Evolutionary conservation across 2,113 vertebrate genomes (phyloP).

Genomic region (Megaleporinus macrocephalus): DNA sequence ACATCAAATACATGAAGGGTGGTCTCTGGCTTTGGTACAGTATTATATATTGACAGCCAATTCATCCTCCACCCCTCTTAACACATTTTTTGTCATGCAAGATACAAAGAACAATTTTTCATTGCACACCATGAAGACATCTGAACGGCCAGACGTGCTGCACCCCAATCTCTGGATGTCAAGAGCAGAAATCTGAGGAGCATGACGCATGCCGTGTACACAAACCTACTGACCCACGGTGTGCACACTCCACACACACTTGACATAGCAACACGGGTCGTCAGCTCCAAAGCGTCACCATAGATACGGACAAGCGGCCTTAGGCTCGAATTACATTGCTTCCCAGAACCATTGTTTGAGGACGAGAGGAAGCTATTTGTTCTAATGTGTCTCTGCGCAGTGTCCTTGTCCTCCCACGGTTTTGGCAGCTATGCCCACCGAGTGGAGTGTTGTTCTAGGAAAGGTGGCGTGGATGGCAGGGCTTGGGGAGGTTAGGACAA

Average conservation of each 20-base stretch:
- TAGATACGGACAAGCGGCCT: constrained; percentile 46
- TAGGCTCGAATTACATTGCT: constrained; percentile 63
- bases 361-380: constrained; percentile 70
- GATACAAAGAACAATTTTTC: too few species aligned
- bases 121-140: not conserved
- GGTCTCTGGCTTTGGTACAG: too few species aligned
- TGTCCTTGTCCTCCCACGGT: constrained; percentile 71
- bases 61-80: too few species aligned
- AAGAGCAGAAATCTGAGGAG: constrained; percentile 6
- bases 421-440: constrained; percentile 12
- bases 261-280: constrained; percentile 18
- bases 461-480: not conserved
- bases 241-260: constrained; percentile 35
- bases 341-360: constrained; percentile 64
- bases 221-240: constrained; percentile 13
- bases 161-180: not conserved
- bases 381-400: constrained; percentile 72
- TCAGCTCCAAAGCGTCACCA: constrained; percentile 14
- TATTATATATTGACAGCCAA: too few species aligned
- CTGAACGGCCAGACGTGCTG: not conserved
- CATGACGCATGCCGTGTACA: not conserved
- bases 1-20: too few species aligned
- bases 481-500: constrained; percentile 57
- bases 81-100: too few species aligned
- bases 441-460: not conserved